Evolutionary conservation across 2,797 vertebrate genomes (phyloP).

Genomic region (Leptatherina wallacei): DNA sequence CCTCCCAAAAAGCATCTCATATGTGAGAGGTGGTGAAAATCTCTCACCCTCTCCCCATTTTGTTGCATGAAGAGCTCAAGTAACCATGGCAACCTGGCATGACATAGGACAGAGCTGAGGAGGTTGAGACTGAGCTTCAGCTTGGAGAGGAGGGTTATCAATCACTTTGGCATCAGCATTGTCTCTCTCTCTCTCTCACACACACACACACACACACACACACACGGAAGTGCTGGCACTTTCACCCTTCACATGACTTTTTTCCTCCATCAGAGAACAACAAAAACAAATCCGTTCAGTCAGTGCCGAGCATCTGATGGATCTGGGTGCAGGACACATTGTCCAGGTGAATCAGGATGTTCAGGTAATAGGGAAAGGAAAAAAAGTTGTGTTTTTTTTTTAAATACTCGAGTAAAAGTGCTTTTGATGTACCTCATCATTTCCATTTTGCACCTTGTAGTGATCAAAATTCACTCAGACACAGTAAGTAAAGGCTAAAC

Average conservation of each 20-base stretch:
- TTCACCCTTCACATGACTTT: constrained; percentile 36
- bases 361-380: neutral
- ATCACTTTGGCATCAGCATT: constrained; percentile 58
- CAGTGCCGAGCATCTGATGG: neutral
- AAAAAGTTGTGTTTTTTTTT: neutral
- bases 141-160: constrained; percentile 58
- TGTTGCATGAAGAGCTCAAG: constrained; percentile 55
- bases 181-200: constrained; percentile 10
- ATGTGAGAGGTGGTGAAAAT: constrained; percentile 34
- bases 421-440: neutral
- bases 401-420: neutral
- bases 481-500: neutral
- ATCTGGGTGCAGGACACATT: neutral
- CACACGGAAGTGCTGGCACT: neutral
- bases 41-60: constrained; percentile 27
- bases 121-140: constrained; percentile 58
- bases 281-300: constrained; percentile 8
- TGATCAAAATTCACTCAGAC: neutral
- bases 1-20: constrained; percentile 30
- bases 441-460: neutral
- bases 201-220: neutral
- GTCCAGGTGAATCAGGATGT: neutral
- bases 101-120: constrained; percentile 59
- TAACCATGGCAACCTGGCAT: constrained; percentile 74
- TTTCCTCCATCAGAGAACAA: constrained; percentile 26